phyloP scores from a whole-genome alignment of 2,888 invertebrate species.

The Luperina testacea region DNA sequence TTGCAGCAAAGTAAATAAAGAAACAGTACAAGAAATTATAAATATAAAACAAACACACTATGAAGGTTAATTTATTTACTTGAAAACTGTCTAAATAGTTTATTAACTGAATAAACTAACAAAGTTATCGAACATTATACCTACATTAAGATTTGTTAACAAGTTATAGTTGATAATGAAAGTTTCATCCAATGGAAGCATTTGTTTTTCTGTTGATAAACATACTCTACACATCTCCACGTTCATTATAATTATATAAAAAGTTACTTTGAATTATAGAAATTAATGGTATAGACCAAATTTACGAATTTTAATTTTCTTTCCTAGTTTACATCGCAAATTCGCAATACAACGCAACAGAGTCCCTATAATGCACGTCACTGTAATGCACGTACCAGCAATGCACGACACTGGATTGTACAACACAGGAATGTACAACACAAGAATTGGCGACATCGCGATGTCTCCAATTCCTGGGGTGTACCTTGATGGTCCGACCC shows the following conservation, averaged over 20 bases:
- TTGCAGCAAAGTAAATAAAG: background rate
- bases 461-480: too few relatives aligned
- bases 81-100: background rate
- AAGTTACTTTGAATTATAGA: background rate
- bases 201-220: conserved; percentile 68
- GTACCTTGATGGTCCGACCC: too few relatives aligned
- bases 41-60: background rate
- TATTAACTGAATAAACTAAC: background rate
- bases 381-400: too few relatives aligned
- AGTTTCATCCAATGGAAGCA: conserved; percentile 71
- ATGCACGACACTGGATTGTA: too few relatives aligned
- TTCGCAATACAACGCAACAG: conserved; percentile 2
- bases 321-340: background rate
- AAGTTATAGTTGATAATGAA: conserved; percentile 76
- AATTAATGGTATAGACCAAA: background rate
- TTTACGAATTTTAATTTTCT: background rate
- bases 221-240: conserved; percentile 82
- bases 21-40: background rate
- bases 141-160: conserved; percentile 80
- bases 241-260: background rate
- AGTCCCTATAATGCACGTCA: too few relatives aligned
- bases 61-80: background rate
- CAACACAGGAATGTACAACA: too few relatives aligned
- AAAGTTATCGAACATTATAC: conserved; percentile 39
- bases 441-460: too few relatives aligned